Conservation (phyloP, 1,140 invertebrate genomes). For the Rhagoletis pomonella region DNA sequence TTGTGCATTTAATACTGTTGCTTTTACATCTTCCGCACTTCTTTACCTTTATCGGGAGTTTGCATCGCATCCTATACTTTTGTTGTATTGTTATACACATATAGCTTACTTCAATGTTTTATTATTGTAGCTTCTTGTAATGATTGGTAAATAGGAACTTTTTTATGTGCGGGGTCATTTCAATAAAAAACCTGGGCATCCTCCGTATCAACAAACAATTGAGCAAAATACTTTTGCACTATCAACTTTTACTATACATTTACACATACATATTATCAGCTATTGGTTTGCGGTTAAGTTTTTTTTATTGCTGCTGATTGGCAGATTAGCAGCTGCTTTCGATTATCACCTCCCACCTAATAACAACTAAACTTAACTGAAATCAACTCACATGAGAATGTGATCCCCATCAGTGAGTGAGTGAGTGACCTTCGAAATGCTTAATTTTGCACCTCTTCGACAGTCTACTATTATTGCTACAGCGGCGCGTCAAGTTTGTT, state of each 20-base stretch:
- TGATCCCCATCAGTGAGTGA: too few species aligned
- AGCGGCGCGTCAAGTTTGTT: neutral
- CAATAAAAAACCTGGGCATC: neutral
- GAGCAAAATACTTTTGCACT: too few species aligned
- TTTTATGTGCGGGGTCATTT: neutral
- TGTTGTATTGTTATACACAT: neutral
- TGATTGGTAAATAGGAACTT: neutral
- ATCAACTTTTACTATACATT: neutral
- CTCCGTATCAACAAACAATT: neutral
- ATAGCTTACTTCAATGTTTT: neutral
- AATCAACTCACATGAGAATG: neutral
- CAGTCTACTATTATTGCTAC: neutral
- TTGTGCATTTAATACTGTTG: too few species aligned
- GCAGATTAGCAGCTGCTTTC: neutral
- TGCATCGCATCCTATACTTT: neutral
- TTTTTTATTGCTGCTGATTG: neutral
- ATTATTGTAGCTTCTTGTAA: constrained; percentile 25
- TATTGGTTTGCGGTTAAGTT: neutral
- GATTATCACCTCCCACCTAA: neutral
- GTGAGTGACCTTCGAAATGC: too few species aligned
- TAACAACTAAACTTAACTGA: neutral
- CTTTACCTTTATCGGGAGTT: neutral
- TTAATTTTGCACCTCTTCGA: neutral
- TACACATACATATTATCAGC: neutral
- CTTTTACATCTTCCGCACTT: too few species aligned